These are phyloP conservation scores for Drosophila pruinosa DNA, from an alignment of 1,140 invertebrate genomes.

Conservation along the genomic window DNA sequence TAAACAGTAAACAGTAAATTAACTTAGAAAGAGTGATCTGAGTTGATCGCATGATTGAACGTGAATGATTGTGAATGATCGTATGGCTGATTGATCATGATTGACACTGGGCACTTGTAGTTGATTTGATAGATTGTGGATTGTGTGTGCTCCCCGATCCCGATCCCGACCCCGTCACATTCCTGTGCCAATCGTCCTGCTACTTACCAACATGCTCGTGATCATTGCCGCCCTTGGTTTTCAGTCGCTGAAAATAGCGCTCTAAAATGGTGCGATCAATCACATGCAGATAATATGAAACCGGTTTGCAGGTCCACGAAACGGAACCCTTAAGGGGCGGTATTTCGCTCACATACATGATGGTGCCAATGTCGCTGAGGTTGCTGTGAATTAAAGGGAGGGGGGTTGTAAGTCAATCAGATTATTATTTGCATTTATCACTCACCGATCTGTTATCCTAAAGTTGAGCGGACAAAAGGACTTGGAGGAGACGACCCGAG, in stretches of 20 bases:
- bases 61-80: constrained; percentile 17
- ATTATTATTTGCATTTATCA: constrained; percentile 73
- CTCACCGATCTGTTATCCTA: constrained; percentile 95
- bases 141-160: constrained; percentile 6
- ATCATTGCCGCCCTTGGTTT: constrained; percentile 91
- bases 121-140: constrained; percentile 12
- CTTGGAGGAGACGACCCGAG: constrained; percentile 98
- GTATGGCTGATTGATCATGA: constrained; percentile 16
- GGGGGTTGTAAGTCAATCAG: no score
- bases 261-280: constrained; percentile 98
- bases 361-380: constrained; percentile 96
- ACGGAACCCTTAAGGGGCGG: constrained; percentile 96
- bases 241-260: constrained; percentile 96
- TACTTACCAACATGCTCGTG: constrained; percentile 80
- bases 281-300: constrained; percentile 98
- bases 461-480: constrained; percentile 99
- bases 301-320: constrained; percentile 98
- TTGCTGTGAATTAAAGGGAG: constrained; percentile 82
- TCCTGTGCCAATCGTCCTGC: background rate
- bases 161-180: background rate
- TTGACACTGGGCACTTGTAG: constrained; percentile 11
- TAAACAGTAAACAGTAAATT: background rate
- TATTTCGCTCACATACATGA: constrained; percentile 99
- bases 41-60: constrained; percentile 2
- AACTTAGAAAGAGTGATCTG: background rate